Evolutionary conservation across 2,888 invertebrate species (phyloP), one percentile per base, ranked within the genome.

Genomic region (Spatulosminthurus flaviceps): DNA sequence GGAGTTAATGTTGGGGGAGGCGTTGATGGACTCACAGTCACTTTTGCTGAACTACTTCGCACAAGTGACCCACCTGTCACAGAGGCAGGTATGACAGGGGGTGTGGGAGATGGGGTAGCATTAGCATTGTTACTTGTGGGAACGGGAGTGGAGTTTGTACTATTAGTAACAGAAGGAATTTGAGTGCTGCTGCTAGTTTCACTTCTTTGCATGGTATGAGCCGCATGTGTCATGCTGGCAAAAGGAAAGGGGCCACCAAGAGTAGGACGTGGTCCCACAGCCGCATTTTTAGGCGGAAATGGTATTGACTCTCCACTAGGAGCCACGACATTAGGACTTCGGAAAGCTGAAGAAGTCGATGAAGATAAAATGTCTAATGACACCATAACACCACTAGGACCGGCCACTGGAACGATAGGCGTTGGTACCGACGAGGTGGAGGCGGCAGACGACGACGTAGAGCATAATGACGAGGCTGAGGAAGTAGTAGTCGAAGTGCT

Each of bases 211-310:
- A 95, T 93, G 73, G 95, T 94, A 88, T 95, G 92, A 82, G 94
- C 90, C 73, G 90, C 94, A 87, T 94, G 94, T 70, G 95, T 94
- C 95, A 96, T 95, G 88, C 95, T 95, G 86, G 94, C 94, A 88
- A 95, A 95, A 64, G 95, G 95, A 89, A 92, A 95, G 87, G 92
- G 90, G 88, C 93, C 89, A 81, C 82, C 86, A 79, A 88, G 91
- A 88, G 86, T 90, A 89, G 82, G 83, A 79, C 75, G 87, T 89
- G 90, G 85, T 91, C 89, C 86, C 90, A 88, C 82, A 78, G 85
- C 41, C 34, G 81, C 64, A 88, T 88, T 80, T 78, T 83, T 83
- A 64, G 85, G 83, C 72, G 82, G 85, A 42, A 80, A 80, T 28
- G 85, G 85, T 79, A 83, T 85, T 41, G 83, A 72, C 73, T 84